A percentile compares a stretch with the other conserved stretches of the same genome.
Evolutionary conservation across 2,888 invertebrate genomes (phyloP).

Genomic region (Lingula anatina): DNA sequence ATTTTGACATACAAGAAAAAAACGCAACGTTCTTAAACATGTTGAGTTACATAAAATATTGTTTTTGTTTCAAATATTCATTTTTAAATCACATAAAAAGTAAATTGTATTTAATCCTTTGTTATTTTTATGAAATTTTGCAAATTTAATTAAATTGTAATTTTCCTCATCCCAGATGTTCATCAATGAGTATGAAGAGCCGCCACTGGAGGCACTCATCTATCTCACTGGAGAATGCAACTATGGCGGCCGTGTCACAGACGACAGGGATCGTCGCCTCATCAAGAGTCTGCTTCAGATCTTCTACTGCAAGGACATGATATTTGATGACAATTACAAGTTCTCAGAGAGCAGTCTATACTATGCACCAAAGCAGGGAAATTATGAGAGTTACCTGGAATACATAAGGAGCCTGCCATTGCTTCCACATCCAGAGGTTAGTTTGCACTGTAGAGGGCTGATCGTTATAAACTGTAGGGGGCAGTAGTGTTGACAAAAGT

Average conservation of each 20-base stretch:
- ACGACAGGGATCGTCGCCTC: conserved; percentile 47
- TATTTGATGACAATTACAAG: conserved; percentile 32
- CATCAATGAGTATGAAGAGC: conserved; percentile 48
- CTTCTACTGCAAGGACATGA: conserved; percentile 39
- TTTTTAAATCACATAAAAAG: too few species aligned
- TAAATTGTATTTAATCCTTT: too few species aligned
- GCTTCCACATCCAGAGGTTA: conserved; percentile 47
- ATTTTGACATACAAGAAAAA: too few species aligned
- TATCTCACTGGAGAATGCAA: conserved; percentile 52
- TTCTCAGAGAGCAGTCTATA: conserved; percentile 44
- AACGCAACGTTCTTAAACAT: too few species aligned
- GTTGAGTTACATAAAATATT: too few species aligned
- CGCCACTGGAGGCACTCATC: conserved; percentile 48
- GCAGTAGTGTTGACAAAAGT: too few species aligned
- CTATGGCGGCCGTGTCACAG: conserved; percentile 52
- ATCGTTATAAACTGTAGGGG: too few species aligned
- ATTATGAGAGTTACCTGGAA: conserved; percentile 39
- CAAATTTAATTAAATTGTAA: too few species aligned
- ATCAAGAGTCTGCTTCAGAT: conserved; percentile 42
- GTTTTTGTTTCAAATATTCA: too few species aligned
- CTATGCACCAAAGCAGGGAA: conserved; percentile 39
- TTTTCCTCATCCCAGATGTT: conserved; percentile 54
- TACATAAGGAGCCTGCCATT: conserved; percentile 48
- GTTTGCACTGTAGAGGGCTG: too few species aligned
- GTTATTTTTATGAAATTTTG: too few species aligned